These are phyloP conservation scores for Cryptops parisi DNA, from an alignment of 2,888 invertebrate species.

Conservation along the genomic window DNA sequence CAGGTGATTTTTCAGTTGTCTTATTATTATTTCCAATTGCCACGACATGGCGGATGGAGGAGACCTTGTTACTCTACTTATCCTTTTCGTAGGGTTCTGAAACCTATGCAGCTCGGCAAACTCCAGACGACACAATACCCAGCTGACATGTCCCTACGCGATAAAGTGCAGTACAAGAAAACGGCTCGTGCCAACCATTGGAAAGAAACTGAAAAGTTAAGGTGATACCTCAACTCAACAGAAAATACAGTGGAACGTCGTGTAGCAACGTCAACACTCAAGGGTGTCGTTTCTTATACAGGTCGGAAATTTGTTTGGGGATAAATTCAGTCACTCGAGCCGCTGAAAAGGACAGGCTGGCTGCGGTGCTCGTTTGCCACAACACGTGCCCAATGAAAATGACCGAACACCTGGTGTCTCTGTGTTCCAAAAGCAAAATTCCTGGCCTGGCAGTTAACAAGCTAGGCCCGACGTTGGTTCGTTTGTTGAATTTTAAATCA, in stretches of 20 bases:
- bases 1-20: no score
- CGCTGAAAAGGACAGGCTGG: constrained; percentile 15
- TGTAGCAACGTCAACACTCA: background rate
- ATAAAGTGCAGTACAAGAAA: constrained; percentile 1
- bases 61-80: no score
- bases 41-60: no score
- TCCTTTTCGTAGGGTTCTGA: background rate
- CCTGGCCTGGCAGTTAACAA: constrained; percentile 4
- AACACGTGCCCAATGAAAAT: constrained; percentile 12
- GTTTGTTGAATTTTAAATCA: constrained; percentile 10
- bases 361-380: constrained; percentile 12
- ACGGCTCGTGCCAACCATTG: constrained; percentile 3
- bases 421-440: constrained; percentile 4
- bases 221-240: background rate
- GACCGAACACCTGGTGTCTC: constrained; percentile 10
- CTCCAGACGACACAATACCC: background rate
- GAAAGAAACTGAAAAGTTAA: background rate
- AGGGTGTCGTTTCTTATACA: background rate
- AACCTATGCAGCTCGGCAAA: background rate
- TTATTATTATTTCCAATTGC: no score
- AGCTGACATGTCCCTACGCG: constrained; percentile 2
- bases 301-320: constrained; percentile 3
- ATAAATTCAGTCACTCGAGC: constrained; percentile 5
- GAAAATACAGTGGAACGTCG: background rate
- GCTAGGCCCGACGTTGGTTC: constrained; percentile 4